A percentile compares a stretch with the other conserved stretches of the same genome.
Conservation (phyloP, 2,888 invertebrate species). For the Nephrotoma guestfalica region DNA sequence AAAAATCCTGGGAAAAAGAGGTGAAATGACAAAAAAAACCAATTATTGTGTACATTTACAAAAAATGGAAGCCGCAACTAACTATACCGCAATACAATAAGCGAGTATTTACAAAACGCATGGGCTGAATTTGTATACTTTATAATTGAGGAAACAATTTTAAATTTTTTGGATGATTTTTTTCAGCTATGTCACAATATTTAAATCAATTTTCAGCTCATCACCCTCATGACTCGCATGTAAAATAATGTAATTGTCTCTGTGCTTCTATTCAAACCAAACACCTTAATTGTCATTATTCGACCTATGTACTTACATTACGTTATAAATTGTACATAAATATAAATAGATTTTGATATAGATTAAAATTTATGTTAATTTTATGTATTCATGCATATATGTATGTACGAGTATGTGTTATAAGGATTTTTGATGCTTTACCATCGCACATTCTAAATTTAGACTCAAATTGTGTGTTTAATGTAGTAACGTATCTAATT, state of each 20-base stretch:
- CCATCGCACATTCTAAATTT: neutral
- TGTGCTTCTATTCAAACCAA: neutral
- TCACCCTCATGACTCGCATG: neutral
- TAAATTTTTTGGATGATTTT: neutral
- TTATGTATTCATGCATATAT: neutral
- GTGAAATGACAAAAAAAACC: neutral
- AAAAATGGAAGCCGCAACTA: neutral
- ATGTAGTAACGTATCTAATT: neutral
- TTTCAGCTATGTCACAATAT: neutral
- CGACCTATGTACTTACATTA: neutral
- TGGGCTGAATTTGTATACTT: neutral
- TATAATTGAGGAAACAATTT: neutral
- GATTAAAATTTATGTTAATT: neutral
- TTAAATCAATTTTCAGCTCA: neutral
- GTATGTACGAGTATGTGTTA: neutral
- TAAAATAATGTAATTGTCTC: neutral
- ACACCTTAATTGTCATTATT: neutral
- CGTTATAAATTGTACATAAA: neutral
- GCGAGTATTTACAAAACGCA: neutral
- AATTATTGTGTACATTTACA: neutral
- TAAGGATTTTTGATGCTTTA: neutral
- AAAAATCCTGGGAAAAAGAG: neutral
- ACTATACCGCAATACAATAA: neutral
- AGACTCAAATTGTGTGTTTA: neutral
- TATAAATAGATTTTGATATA: neutral